Conservation (phyloP, 2,113 vertebrate species). For the Herpetotheres cachinnans region DNA sequence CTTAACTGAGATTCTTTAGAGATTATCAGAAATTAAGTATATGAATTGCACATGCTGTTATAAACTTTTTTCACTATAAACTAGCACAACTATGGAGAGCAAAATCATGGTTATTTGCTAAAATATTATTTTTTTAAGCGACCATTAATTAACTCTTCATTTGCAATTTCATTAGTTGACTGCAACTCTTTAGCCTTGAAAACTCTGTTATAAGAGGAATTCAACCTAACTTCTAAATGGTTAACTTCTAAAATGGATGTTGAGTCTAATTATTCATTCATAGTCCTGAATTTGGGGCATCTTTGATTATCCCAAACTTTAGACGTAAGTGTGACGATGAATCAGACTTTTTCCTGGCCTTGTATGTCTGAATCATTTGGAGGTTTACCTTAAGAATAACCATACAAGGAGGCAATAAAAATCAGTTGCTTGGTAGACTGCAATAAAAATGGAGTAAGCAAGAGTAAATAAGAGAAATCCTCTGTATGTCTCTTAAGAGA, state of each 20-base stretch:
- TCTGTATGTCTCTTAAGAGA: neutral
- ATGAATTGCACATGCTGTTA: neutral
- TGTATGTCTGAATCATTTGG: neutral
- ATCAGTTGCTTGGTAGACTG: neutral
- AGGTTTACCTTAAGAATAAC: neutral
- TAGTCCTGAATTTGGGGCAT: neutral
- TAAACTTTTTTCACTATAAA: neutral
- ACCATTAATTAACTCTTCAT: neutral
- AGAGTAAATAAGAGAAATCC: neutral
- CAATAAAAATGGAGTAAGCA: neutral
- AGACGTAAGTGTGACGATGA: rapidly evolving
- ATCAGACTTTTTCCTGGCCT: neutral
- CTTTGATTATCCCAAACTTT: neutral
- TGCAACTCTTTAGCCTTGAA: neutral
- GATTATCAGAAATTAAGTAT: neutral
- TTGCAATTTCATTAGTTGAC: neutral
- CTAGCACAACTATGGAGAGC: neutral
- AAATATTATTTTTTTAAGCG: neutral
- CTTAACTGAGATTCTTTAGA: neutral
- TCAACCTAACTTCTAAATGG: neutral
- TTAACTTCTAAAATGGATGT: neutral
- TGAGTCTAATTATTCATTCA: neutral
- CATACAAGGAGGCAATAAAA: neutral
- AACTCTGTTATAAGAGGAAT: neutral
- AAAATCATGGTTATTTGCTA: neutral